These are phyloP conservation scores for Coreoperca whiteheadi DNA, from an alignment of 2,113 vertebrate genomes.

Conservation along the genomic window DNA sequence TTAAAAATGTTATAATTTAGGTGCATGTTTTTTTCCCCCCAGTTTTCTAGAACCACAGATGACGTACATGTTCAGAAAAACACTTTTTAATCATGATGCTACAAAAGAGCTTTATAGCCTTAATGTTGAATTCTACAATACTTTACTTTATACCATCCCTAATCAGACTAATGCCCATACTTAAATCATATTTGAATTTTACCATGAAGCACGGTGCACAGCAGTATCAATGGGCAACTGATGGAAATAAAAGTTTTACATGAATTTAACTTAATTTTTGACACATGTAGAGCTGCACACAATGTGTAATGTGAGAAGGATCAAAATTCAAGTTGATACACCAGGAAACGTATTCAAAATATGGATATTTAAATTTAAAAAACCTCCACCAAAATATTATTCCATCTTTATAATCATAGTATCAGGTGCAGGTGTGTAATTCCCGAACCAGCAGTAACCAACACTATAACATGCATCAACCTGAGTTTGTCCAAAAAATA, in stretches of 20 bases:
- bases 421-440: conserved; percentile 38
- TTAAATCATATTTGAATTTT: neutral
- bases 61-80: neutral
- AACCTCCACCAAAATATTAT: conserved; percentile 12
- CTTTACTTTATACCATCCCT: neutral
- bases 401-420: conserved; percentile 4
- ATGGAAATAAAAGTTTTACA: neutral
- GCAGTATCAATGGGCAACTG: neutral
- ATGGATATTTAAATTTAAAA: conserved; percentile 26
- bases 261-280: neutral
- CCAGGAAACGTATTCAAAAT: neutral
- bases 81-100: neutral
- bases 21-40: neutral
- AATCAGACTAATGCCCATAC: neutral
- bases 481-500: conserved; percentile 73
- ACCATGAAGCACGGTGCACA: neutral
- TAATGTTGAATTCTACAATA: conserved; percentile 28
- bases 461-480: conserved; percentile 69
- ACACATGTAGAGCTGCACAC: neutral
- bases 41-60: conserved; percentile 13
- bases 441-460: conserved; percentile 33
- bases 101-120: conserved; percentile 27
- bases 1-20: neutral
- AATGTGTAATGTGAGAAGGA: neutral
- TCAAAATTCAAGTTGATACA: conserved; percentile 1